Conservation (phyloP, 1,140 invertebrate species). For the Bombus consobrinus region DNA sequence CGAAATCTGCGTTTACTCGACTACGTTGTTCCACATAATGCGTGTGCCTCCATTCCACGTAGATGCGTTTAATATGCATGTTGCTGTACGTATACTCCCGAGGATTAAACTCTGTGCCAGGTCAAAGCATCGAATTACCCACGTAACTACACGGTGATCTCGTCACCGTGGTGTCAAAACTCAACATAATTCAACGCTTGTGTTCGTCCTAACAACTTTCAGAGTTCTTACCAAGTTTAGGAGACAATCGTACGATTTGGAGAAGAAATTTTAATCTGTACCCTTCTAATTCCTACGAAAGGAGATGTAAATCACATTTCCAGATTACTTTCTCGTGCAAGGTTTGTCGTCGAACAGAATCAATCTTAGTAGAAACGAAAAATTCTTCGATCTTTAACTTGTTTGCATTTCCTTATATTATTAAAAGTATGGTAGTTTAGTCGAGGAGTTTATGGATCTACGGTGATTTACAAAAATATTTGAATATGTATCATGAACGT, state of each 20-base stretch:
- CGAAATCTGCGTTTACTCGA: not conserved
- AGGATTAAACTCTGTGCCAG: conserved; percentile 7
- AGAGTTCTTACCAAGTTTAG: not conserved
- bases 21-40: conserved; percentile 25
- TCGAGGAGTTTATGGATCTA: not conserved
- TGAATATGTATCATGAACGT: too few species aligned
- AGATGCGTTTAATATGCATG: conserved; percentile 33
- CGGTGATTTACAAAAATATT: not conserved
- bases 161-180: not conserved
- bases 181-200: not conserved
- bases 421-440: not conserved
- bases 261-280: not conserved
- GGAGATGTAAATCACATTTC: too few species aligned
- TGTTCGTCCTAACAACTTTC: not conserved
- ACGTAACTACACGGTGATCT: not conserved
- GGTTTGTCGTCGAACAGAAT: too few species aligned
- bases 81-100: not conserved
- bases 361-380: too few species aligned
- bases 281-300: too few species aligned
- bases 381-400: not conserved
- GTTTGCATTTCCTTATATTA: not conserved
- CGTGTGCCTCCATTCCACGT: conserved; percentile 24
- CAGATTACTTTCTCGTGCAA: too few species aligned
- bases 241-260: not conserved
- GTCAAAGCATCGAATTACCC: conserved; percentile 15